phyloP scores from a whole-genome alignment of 2,113 vertebrate species.

The Myiopsitta monachus region DNA sequence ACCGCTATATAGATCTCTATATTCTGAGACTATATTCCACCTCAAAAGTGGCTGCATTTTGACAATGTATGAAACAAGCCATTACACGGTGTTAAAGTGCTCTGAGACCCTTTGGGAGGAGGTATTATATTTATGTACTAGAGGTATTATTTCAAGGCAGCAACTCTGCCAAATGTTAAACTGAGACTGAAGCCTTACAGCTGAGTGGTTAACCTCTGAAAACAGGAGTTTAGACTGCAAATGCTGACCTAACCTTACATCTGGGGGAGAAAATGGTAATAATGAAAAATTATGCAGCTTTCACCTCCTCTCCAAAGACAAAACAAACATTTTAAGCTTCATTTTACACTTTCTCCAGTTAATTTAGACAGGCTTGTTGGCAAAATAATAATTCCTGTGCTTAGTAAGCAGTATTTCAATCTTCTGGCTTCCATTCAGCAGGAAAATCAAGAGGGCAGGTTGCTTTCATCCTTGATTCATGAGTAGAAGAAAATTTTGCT shows the following conservation, averaged over 20 bases:
- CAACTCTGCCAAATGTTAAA: conserved; percentile 40
- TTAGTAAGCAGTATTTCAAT: conserved; percentile 5
- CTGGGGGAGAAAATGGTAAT: neutral
- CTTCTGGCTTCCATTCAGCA: neutral
- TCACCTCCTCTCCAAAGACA: neutral
- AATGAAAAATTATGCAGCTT: conserved; percentile 29
- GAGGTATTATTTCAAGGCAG: conserved; percentile 24
- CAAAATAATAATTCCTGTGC: neutral
- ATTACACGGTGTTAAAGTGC: neutral
- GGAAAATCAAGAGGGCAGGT: neutral
- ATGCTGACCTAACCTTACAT: conserved; percentile 27
- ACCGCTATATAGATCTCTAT: neutral
- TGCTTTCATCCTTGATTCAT: neutral
- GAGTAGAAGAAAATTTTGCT: neutral
- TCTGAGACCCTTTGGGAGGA: neutral
- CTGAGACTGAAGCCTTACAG: conserved; percentile 43
- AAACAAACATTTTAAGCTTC: neutral
- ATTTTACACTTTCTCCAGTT: neutral
- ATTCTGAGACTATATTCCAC: neutral
- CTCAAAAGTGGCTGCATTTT: neutral
- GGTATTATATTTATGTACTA: neutral
- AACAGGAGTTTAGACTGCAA: conserved; percentile 30
- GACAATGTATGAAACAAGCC: neutral
- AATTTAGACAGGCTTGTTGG: neutral
- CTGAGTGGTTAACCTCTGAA: conserved; percentile 47